These are phyloP conservation scores for Trichechus manatus DNA, from an alignment of 2,113 vertebrate species.

Conservation along the genomic window DNA sequence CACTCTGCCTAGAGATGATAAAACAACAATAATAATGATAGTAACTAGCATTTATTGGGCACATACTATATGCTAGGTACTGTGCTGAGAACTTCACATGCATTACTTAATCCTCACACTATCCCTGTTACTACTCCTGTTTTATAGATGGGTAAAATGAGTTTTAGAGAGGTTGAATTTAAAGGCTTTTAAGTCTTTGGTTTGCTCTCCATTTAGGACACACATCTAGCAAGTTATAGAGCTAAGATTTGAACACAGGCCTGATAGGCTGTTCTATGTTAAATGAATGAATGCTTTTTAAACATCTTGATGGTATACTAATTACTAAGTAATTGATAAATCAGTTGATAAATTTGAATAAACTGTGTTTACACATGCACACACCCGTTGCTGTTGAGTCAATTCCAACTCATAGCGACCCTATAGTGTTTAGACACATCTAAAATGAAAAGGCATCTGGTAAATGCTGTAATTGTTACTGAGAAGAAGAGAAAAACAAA, in stretches of 20 bases:
- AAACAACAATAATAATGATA: no score
- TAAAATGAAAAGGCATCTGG: neutral
- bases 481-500: neutral
- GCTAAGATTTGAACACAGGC: neutral
- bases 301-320: neutral
- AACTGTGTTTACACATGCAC: neutral
- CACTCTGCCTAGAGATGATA: no score
- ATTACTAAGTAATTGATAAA: constrained; percentile 4
- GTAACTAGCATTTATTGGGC: no score
- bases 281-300: neutral
- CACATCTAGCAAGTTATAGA: neutral
- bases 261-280: neutral
- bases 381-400: no score
- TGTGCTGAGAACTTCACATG: no score
- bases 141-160: constrained; percentile 50
- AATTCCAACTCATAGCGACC: no score
- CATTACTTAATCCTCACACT: neutral
- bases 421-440: neutral
- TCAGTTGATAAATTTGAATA: constrained; percentile 6
- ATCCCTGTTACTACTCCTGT: neutral
- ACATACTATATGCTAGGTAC: no score
- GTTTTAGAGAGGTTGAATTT: neutral
- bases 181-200: no score
- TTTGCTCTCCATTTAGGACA: neutral
- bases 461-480: neutral